phyloP scores from a whole-genome alignment of 2,888 invertebrate species.

The Venustoraphidia nigricollis region DNA sequence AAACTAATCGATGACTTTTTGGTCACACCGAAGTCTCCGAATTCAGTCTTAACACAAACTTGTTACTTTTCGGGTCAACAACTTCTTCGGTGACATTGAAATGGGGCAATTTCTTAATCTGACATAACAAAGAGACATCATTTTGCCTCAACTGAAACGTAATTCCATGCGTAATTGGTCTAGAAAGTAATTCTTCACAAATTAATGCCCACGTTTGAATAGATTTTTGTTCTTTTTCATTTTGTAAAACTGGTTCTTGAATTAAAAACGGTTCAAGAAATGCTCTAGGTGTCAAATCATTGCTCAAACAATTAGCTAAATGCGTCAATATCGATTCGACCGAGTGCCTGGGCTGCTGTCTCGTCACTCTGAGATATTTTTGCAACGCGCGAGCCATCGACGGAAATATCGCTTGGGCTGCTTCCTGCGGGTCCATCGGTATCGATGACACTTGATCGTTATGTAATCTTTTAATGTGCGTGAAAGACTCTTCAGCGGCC shows the following conservation, averaged over 20 bases:
- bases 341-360: constrained; percentile 91
- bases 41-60: constrained; percentile 84
- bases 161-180: constrained; percentile 68
- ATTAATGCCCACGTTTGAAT: constrained; percentile 94
- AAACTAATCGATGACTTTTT: background rate
- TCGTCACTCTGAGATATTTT: constrained; percentile 87
- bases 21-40: constrained; percentile 94
- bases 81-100: constrained; percentile 92
- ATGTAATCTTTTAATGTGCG: constrained; percentile 79
- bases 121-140: constrained; percentile 81
- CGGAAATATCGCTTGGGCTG: constrained; percentile 95
- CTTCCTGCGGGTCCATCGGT: constrained; percentile 87
- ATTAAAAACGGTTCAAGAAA: constrained; percentile 89
- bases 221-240: constrained; percentile 63
- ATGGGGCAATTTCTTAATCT: constrained; percentile 75
- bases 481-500: constrained; percentile 95
- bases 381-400: constrained; percentile 91
- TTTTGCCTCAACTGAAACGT: constrained; percentile 87
- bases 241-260: constrained; percentile 70
- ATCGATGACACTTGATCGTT: constrained; percentile 59
- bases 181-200: constrained; percentile 79
- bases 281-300: constrained; percentile 86
- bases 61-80: constrained; percentile 88
- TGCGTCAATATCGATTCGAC: constrained; percentile 87
- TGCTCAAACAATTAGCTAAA: constrained; percentile 78